These are phyloP conservation scores for Andrena flavipes DNA, from an alignment of 2,888 invertebrate genomes.

Conservation along the genomic window DNA sequence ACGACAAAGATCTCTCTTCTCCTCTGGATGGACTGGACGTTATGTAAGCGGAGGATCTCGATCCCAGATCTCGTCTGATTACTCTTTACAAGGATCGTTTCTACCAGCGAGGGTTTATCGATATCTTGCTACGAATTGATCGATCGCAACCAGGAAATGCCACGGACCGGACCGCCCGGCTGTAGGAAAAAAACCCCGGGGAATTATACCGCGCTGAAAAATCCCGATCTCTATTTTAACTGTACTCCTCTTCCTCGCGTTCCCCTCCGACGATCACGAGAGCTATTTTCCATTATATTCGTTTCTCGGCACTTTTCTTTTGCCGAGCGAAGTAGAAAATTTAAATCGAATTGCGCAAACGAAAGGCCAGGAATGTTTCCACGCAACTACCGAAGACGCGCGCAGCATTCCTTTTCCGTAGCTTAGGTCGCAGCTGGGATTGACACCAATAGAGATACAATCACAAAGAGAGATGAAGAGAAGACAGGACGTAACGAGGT, in stretches of 20 bases:
- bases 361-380: too few relatives aligned
- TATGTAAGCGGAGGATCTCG: constrained; percentile 76
- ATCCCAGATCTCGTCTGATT: constrained; percentile 78
- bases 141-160: constrained; percentile 70
- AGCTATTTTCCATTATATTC: neutral
- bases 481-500: too few relatives aligned
- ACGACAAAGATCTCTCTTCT: constrained; percentile 64
- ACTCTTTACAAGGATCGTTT: constrained; percentile 79
- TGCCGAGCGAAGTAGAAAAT: too few relatives aligned
- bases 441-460: too few relatives aligned
- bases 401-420: too few relatives aligned
- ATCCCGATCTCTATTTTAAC: constrained; percentile 19
- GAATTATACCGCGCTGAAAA: constrained; percentile 51
- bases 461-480: too few relatives aligned
- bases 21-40: constrained; percentile 62
- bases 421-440: too few relatives aligned
- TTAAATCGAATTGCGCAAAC: too few relatives aligned
- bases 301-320: neutral
- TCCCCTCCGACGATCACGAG: constrained; percentile 3
- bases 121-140: constrained; percentile 67
- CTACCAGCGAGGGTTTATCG: constrained; percentile 73
- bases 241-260: neutral
- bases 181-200: constrained; percentile 38
- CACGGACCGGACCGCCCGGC: constrained; percentile 38
- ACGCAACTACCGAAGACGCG: too few relatives aligned